Evolutionary conservation across 2,797 vertebrate species (phyloP), one percentile per base, ranked within the genome.

Genomic region (Diplodus sargus): DNA sequence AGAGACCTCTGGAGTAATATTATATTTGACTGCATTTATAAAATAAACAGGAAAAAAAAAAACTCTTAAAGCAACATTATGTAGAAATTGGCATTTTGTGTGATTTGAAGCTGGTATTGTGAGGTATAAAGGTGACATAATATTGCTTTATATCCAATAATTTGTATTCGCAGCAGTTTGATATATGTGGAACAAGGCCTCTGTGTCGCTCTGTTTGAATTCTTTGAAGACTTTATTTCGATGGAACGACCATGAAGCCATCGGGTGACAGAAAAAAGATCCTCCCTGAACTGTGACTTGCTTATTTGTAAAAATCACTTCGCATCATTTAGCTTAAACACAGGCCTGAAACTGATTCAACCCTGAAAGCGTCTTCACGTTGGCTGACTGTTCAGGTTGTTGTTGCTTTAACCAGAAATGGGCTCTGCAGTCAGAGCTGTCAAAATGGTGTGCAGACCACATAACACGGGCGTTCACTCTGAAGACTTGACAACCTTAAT

Each of bases 381-480:
- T n/a, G 9, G 18, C 11, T 2, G 1, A 14, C 42, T 30, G 1
- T 18, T 58, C 52, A 49, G 6, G 30, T 65, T 34, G 13, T 34
- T 65, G n/a, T 28, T 43, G 12, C 2, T 9, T 67, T 47, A 56
- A 39, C 30, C 39, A 34, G 42, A 34, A 56, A 12, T 51, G 2
- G 0, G 1, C 61, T 57, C 8, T 59, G 11, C 30, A 28, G 58
- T 74, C 34, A 57, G 61, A 70, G 51, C 16, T 10, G 22, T 66
- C 10, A 2, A 59, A 75, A 70, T 54, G 23, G 8, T 57, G 45
- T 25, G 23, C 23, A 78, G 25, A 65, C 13, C 18, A 61, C 13
- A 56, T 66, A 20, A 56, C 70, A 52, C 30, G 16, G 47, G 42
- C 23, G 64, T 76, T 79, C n/a, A 70, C 43, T 34, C 54, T 58